A percentile compares a stretch with the other conserved stretches of the same genome.
phyloP scores from a whole-genome alignment of 1,140 invertebrate species.

The Macrobrachium nipponense region DNA sequence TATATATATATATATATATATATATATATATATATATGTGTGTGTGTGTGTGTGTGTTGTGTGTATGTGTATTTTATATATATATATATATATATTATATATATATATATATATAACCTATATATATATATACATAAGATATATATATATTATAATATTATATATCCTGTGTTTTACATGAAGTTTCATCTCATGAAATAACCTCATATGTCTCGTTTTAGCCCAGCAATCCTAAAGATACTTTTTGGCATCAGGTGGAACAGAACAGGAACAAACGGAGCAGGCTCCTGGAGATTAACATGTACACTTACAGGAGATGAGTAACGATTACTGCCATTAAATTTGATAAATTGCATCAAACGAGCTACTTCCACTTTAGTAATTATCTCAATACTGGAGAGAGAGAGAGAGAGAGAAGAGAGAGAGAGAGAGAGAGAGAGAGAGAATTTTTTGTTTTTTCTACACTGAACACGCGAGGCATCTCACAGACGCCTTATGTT shows the following conservation, averaged over 20 bases:
- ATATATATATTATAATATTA: too few species aligned
- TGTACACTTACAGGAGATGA: background rate
- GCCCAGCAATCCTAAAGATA: too few species aligned
- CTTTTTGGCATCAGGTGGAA: too few species aligned
- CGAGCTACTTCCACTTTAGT: background rate
- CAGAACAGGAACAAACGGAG: too few species aligned
- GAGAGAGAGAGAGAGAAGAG: conserved; percentile 1
- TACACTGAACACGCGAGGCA: too few species aligned
- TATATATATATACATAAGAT: too few species aligned
- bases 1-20: conserved; percentile 12
- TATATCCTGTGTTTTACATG: too few species aligned
- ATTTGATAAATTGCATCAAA: background rate
- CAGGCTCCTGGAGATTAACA: background rate
- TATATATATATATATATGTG: conserved; percentile 17
- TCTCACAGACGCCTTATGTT: too few species aligned
- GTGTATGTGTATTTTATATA: too few species aligned
- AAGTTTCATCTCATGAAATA: background rate
- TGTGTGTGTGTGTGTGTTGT: too few species aligned
- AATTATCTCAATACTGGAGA: background rate
- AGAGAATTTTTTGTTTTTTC: background rate
- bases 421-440: background rate
- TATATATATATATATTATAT: background rate
- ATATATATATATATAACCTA: background rate
- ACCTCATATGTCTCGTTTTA: background rate
- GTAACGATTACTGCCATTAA: too few species aligned